A percentile compares a stretch with the other conserved stretches of the same genome.
These are phyloP conservation scores for Enteromius radiatus DNA, from an alignment of 2,797 vertebrate genomes.

Conservation along the genomic window DNA sequence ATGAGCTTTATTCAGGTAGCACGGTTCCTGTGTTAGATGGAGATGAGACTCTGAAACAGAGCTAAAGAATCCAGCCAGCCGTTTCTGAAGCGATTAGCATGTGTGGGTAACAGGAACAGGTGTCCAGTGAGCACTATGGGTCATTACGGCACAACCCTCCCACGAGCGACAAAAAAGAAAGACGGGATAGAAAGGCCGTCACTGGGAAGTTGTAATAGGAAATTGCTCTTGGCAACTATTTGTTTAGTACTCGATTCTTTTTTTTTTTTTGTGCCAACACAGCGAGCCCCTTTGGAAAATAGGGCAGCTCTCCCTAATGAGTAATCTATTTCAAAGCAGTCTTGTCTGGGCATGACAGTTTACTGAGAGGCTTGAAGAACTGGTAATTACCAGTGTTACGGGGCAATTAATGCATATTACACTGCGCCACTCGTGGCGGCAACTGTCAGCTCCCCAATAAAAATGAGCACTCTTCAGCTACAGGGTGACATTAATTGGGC, in stretches of 20 bases:
- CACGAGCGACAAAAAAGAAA: slow-evolving; percentile 79
- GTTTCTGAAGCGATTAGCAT: neutral
- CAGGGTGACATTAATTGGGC: slow-evolving; percentile 99
- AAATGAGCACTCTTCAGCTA: slow-evolving; percentile 99
- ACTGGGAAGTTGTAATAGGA: slow-evolving; percentile 93
- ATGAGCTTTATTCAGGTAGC: neutral
- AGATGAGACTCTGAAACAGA: neutral
- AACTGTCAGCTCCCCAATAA: slow-evolving; percentile 99
- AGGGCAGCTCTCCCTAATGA: slow-evolving; percentile 99
- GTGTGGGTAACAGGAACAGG: slow-evolving; percentile 16
- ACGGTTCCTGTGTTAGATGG: neutral
- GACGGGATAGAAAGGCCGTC: slow-evolving; percentile 78
- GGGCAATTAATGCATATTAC: slow-evolving; percentile 99
- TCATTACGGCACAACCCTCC: slow-evolving; percentile 72
- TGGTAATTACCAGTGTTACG: slow-evolving; percentile 99
- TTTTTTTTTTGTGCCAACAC: slow-evolving; percentile 87
- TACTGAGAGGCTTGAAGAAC: slow-evolving; percentile 99
- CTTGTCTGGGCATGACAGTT: slow-evolving; percentile 99
- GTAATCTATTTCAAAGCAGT: slow-evolving; percentile 99
- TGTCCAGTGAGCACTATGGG: slow-evolving; percentile 51
- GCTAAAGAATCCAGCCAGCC: neutral
- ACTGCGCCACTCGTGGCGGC: slow-evolving; percentile 99
- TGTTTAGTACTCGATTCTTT: slow-evolving; percentile 91
- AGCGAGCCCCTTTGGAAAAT: slow-evolving; percentile 96
- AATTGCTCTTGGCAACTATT: slow-evolving; percentile 99